Conservation (phyloP, 2,113 vertebrate genomes). For the Tetrao urogallus region DNA sequence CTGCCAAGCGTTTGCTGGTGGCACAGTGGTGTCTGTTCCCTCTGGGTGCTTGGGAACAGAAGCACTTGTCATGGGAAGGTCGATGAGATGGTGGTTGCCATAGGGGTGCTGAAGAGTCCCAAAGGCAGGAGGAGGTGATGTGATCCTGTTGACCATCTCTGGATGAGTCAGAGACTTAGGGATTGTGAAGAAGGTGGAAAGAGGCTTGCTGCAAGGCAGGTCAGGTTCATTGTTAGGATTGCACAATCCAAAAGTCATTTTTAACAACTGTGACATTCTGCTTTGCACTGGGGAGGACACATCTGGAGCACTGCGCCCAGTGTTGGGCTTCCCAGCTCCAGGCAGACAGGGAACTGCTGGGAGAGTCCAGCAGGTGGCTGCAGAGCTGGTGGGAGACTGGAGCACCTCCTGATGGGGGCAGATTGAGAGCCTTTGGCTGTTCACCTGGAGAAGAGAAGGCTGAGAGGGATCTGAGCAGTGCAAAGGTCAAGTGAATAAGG, state of each 20-base stretch:
- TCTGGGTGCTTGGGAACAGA: not conserved
- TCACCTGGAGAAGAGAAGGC: not conserved
- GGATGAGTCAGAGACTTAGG: fast-evolving
- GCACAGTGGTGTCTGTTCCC: not conserved
- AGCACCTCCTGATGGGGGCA: no score
- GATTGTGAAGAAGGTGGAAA: not conserved
- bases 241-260: not conserved
- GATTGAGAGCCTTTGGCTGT: not conserved
- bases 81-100: fast-evolving
- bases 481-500: not conserved
- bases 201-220: fast-evolving
- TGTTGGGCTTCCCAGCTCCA: not conserved
- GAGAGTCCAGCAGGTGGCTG: not conserved
- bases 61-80: fast-evolving
- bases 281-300: not conserved
- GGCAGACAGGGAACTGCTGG: not conserved
- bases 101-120: fast-evolving
- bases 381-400: no score
- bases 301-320: not conserved
- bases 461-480: not conserved
- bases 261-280: not conserved
- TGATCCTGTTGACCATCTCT: fast-evolving
- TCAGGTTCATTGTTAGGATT: not conserved
- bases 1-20: fast-evolving
- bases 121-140: fast-evolving